Conservation (phyloP, 2,113 vertebrate species). For the Platycercus adscitus region DNA sequence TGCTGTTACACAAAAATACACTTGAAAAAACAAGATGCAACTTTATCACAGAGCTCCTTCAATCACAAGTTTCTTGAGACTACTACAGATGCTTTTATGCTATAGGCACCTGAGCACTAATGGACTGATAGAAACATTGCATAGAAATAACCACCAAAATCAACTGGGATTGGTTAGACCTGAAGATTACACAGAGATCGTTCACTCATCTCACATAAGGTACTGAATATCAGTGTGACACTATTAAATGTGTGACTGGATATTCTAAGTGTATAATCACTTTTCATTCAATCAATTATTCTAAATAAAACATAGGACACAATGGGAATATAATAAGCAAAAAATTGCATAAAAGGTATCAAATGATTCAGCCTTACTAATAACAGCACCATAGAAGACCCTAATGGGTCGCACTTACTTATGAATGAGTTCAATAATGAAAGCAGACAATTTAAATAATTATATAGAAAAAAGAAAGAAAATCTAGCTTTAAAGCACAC, state of each 20-base stretch:
- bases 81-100: neutral
- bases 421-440: neutral
- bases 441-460: constrained; percentile 26
- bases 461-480: neutral
- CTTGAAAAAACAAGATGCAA: neutral
- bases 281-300: neutral
- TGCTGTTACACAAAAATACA: neutral
- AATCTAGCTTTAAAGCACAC: neutral
- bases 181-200: neutral
- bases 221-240: neutral
- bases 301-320: neutral
- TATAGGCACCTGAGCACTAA: neutral
- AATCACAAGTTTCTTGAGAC: neutral
- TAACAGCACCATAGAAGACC: neutral
- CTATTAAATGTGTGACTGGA: neutral
- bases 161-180: neutral
- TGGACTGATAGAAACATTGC: neutral
- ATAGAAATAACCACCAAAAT: neutral
- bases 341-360: neutral
- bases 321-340: neutral
- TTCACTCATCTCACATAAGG: neutral
- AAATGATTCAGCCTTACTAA: neutral
- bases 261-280: neutral
- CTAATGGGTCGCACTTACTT: neutral
- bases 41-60: neutral